Base-by-base conservation (phyloP, 2,888 invertebrate genomes). In the Sesia bembeciformis region DNA sequence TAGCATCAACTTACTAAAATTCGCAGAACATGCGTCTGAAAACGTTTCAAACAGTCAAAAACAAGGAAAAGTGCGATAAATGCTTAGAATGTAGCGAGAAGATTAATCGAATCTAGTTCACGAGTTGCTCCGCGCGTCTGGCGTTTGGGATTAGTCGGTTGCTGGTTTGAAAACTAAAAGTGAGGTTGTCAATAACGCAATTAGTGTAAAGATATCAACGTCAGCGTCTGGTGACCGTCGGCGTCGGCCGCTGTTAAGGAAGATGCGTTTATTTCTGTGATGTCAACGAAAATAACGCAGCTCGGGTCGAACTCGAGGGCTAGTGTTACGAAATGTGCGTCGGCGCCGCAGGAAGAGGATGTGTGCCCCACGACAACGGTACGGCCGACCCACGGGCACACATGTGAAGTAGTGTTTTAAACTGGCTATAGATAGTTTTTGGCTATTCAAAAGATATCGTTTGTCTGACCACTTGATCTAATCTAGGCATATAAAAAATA, bases 191-290 rank as follows among this genome's bases (percentile, higher is more conserved):
- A 88, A 87, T 88, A 88, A 78, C 76, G 83, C 76, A 84, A 87
- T 89, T 86, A 88, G 86, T 78, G 84, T 84, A 80, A 83, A 86
- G 80, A 79, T 80, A 82, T 87, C 84, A 85, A 82, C 86, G 85
- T 84, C 84, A 74, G 71, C 79, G 78, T 76, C 74, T 78, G 76
- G 76, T 78, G 74, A 76, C 76, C 78, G 79, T 60, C 62, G 62
- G 51, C 59, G 58, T 74, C 74, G 71, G 64, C 60, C 69, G 73
- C 68, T 77, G 77, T 78, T 81, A 79, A 80, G 81, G 79, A 77
- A 84, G 81, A 81, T 75, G 78, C 61, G 76, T 80, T 86, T 89
- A 89, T 89, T 88, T 88, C 80, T 81, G 87, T 85, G 76, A 73
- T 84, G 85, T 84, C 84, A 85, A 83, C 87, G 74, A 81, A 88